Conservation (phyloP, 1,140 invertebrate species). For the Drosophila malerkotliana region DNA sequence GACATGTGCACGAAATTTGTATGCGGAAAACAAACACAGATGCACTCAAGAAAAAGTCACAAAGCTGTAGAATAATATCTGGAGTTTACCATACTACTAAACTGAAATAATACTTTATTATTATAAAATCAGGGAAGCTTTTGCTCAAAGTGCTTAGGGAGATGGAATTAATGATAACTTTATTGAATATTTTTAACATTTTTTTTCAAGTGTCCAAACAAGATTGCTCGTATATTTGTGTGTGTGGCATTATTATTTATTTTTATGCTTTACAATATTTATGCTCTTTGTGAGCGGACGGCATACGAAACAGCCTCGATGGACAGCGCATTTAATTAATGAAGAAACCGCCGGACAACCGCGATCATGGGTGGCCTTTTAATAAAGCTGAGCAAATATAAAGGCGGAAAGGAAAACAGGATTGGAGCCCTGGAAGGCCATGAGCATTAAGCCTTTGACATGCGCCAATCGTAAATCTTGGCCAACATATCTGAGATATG, state of each 20-base stretch:
- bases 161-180: neutral
- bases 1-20: slow-evolving; percentile 70
- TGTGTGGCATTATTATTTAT: slow-evolving; percentile 65
- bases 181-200: neutral
- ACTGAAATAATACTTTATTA: neutral
- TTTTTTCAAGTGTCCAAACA: slow-evolving; percentile 10
- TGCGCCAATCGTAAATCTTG: slow-evolving; percentile 83
- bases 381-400: slow-evolving; percentile 73
- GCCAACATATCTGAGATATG: slow-evolving; percentile 80
- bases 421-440: slow-evolving; percentile 11
- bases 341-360: slow-evolving; percentile 62
- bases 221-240: slow-evolving; percentile 10
- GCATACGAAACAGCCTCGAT: slow-evolving; percentile 66
- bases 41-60: slow-evolving; percentile 8
- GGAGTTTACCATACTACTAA: neutral
- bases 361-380: slow-evolving; percentile 33
- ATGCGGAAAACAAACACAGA: slow-evolving; percentile 58
- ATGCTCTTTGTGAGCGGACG: slow-evolving; percentile 69
- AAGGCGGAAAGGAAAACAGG: slow-evolving; percentile 38
- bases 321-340: slow-evolving; percentile 76
- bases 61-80: neutral
- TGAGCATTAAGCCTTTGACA: slow-evolving; percentile 79
- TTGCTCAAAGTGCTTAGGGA: neutral
- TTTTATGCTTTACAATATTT: slow-evolving; percentile 81
- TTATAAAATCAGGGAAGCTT: neutral